A percentile compares a stretch with the other conserved stretches of the same genome.
These are phyloP conservation scores for Ostrea edulis DNA, from an alignment of 1,140 invertebrate genomes.

Conservation along the genomic window DNA sequence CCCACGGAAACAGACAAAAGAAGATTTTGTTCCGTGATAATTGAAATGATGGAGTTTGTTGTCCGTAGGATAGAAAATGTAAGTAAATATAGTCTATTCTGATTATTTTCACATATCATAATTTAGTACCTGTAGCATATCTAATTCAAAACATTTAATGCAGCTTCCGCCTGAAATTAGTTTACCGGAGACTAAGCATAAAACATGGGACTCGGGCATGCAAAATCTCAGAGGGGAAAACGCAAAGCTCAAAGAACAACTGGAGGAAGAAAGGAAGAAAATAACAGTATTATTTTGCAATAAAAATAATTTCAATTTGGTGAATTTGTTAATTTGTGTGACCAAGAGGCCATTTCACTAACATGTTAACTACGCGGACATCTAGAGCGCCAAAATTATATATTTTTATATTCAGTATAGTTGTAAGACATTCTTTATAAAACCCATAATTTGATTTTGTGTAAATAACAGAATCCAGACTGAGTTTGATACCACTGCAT, in stretches of 20 bases:
- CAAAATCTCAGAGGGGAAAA: constrained; percentile 1
- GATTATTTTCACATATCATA: too few species aligned
- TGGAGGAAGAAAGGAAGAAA: background rate
- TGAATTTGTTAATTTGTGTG: background rate
- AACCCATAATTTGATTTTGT: too few species aligned
- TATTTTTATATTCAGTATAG: too few species aligned
- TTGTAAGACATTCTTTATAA: too few species aligned
- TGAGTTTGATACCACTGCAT: too few species aligned
- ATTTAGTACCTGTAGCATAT: too few species aligned
- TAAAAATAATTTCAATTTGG: background rate
- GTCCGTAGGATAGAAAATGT: constrained; percentile 16
- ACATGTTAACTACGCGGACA: too few species aligned
- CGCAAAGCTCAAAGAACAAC: background rate
- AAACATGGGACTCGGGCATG: background rate
- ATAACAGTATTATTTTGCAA: background rate
- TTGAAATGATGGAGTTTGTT: constrained; percentile 21
- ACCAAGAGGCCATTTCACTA: background rate
- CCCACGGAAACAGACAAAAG: background rate
- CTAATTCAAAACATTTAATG: background rate
- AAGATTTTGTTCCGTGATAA: background rate
- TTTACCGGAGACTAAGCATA: background rate
- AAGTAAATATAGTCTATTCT: background rate
- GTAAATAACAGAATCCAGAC: too few species aligned
- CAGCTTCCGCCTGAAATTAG: constrained; percentile 14
- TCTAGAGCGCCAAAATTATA: too few species aligned